A percentile compares a stretch with the other conserved stretches of the same genome.
Conservation (phyloP, 2,888 invertebrate species). For the Cerceris rybyensis region DNA sequence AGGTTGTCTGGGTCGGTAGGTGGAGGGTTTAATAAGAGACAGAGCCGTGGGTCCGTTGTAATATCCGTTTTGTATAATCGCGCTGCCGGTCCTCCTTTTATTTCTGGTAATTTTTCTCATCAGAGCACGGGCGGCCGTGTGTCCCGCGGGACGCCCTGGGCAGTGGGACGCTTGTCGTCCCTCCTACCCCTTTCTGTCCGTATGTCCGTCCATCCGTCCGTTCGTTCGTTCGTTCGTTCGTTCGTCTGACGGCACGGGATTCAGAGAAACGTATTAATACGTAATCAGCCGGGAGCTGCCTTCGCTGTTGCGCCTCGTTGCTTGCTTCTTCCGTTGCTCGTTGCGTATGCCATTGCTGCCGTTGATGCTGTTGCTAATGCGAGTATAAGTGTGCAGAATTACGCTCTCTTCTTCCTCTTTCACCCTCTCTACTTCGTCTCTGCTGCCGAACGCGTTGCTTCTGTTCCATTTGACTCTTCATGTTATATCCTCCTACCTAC, state of each 20-base stretch:
- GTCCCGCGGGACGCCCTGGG: slow-evolving; percentile 75
- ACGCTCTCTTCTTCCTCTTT: slow-evolving; percentile 14
- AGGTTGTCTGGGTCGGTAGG: slow-evolving; percentile 52
- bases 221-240: slow-evolving; percentile 61
- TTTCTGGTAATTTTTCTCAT: slow-evolving; percentile 77
- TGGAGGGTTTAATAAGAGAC: slow-evolving; percentile 69
- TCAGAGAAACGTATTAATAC: slow-evolving; percentile 78
- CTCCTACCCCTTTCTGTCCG: slow-evolving; percentile 13
- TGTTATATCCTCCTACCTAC: background rate
- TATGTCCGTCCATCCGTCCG: slow-evolving; percentile 42
- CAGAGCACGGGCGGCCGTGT: slow-evolving; percentile 67
- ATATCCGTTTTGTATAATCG: slow-evolving; percentile 75
- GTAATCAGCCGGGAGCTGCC: slow-evolving; percentile 74
- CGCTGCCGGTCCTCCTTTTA: slow-evolving; percentile 70
- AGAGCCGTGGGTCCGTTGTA: slow-evolving; percentile 67
- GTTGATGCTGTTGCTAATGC: slow-evolving; percentile 56
- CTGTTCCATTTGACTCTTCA: background rate
- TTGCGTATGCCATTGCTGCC: slow-evolving; percentile 59
- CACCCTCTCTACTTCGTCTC: background rate
- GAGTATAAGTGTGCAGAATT: slow-evolving; percentile 45
- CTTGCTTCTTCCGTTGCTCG: slow-evolving; percentile 61
- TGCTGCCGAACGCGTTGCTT: slow-evolving; percentile 12
- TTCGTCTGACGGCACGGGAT: slow-evolving; percentile 72
- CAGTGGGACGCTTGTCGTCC: slow-evolving; percentile 63
- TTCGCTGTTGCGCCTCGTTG: slow-evolving; percentile 60